Evolutionary conservation across 2,888 invertebrate species (phyloP).

Genomic region (Cheilosia urbana): DNA sequence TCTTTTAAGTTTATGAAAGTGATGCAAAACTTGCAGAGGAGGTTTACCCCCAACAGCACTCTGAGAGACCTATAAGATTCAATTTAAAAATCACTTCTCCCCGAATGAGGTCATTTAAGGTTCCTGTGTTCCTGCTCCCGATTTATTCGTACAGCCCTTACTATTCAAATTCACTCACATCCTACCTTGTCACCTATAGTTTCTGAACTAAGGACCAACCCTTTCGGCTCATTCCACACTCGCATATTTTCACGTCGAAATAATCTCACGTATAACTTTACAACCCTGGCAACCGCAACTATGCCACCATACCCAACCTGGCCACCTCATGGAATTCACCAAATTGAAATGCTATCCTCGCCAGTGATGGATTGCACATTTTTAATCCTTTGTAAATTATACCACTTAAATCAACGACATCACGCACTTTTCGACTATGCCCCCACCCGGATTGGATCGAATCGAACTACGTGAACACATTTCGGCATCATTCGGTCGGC

Average conservation of each 20-base stretch:
- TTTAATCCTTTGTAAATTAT: conserved; percentile 79
- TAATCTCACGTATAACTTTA: conserved; percentile 67
- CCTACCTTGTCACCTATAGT: background rate
- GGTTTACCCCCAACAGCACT: no score
- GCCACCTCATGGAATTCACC: conserved; percentile 1
- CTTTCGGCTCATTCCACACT: conserved; percentile 9
- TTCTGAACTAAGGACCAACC: conserved; percentile 13
- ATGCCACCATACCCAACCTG: conserved; percentile 40
- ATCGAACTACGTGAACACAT: conserved; percentile 71
- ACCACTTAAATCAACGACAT: conserved; percentile 79
- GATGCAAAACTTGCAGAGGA: no score
- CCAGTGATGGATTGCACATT: conserved; percentile 75
- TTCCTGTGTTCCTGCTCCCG: no score
- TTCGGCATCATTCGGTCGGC: conserved; percentile 42
- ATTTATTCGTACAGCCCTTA: no score
- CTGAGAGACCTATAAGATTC: no score
- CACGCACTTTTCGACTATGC: conserved; percentile 67
- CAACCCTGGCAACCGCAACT: conserved; percentile 68
- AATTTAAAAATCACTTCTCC: no score
- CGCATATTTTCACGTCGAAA: conserved; percentile 38
- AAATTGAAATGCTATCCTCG: conserved; percentile 75
- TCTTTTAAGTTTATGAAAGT: no score
- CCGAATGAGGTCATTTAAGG: no score
- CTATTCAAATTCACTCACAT: conserved; percentile 21
- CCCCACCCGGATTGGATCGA: conserved; percentile 26